A percentile compares a stretch with the other conserved stretches of the same genome.
These are phyloP conservation scores for Nudaria mundana DNA, from an alignment of 2,888 invertebrate genomes.

Conservation along the genomic window DNA sequence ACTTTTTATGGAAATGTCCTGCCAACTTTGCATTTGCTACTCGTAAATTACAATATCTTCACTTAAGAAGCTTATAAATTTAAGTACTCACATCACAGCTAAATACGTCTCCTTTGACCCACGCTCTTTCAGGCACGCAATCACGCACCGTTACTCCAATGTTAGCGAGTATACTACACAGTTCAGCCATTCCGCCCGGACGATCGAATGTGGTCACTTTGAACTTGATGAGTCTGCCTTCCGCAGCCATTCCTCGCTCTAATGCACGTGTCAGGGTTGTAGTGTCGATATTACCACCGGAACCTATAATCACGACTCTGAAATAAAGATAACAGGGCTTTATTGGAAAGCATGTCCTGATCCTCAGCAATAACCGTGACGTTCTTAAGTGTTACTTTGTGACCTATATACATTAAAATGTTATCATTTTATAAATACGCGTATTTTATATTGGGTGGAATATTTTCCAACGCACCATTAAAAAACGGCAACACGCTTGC, in stretches of 20 bases:
- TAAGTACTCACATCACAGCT: constrained; percentile 51
- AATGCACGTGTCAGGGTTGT: constrained; percentile 93
- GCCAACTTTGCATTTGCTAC: too few species aligned
- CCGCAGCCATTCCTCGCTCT: constrained; percentile 93
- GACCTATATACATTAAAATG: too few species aligned
- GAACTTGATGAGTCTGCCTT: constrained; percentile 85
- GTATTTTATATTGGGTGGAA: too few species aligned
- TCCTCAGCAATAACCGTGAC: too few species aligned
- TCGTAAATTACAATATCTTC: too few species aligned
- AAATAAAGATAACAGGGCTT: background rate
- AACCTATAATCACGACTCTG: constrained; percentile 90
- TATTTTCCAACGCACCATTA: too few species aligned
- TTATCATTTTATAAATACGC: too few species aligned
- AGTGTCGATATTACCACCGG: constrained; percentile 95
- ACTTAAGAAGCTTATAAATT: too few species aligned
- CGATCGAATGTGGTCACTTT: constrained; percentile 87
- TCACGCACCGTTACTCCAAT: constrained; percentile 94
- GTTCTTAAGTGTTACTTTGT: too few species aligned
- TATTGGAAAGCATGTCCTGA: too few species aligned
- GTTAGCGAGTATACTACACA: constrained; percentile 86
- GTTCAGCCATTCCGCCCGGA: constrained; percentile 92
- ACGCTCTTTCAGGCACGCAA: constrained; percentile 96
- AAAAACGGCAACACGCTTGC: too few species aligned
- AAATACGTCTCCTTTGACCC: constrained; percentile 94
- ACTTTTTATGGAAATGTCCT: too few species aligned